Evolutionary conservation across 1,140 invertebrate species (phyloP), one percentile per base, ranked within the genome.

Genomic region (Aleiodes sp.): DNA sequence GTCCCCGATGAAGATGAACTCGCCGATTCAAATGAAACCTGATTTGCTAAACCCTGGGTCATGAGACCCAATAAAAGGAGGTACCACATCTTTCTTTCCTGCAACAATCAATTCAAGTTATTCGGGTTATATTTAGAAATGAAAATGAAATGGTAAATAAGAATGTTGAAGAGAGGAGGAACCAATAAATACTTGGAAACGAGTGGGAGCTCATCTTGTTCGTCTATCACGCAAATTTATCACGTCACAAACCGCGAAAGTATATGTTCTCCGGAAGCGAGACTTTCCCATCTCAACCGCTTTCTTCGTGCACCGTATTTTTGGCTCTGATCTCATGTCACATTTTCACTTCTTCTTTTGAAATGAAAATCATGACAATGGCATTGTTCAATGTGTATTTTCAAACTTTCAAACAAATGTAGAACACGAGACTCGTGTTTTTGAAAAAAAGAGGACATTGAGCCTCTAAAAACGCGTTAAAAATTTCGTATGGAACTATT

Each of bases 61-160:
- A 70, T 21, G 41, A 84, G 69, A 46, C 76, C 71, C 62, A 78
- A 63, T 62, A 81, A 41, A 63, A 81, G 62, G 60, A 81, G 64
- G 26, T 76, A 63, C 75, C 78, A 80, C 73, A 78, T 75, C 70
- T 73, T 82, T 67, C n/a, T n/a, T 77, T 79, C 59, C 81, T 83
- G 52, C 35, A 76, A 75, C 46, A 52, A n/a, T n/a, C n/a, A n/a
- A n/a, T n/a, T n/a, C n/a, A n/a, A n/a, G n/a, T n/a, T n/a, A n/a
- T n/a, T n/a, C n/a, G n/a, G 21, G 28, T 28, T 29, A 65, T n/a
- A 43, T 46, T 41, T 60, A 39, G 73, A 29, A 64, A 37, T 61
- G 16, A 31, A 61, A 39, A 24, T n/a, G 65, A 57, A 1, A 43
- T 26, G 8, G 35, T 59, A 46, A 41, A 62, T 63, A 16, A 56